phyloP scores from a whole-genome alignment of 1,140 invertebrate species.

The Coelopa frigida region DNA sequence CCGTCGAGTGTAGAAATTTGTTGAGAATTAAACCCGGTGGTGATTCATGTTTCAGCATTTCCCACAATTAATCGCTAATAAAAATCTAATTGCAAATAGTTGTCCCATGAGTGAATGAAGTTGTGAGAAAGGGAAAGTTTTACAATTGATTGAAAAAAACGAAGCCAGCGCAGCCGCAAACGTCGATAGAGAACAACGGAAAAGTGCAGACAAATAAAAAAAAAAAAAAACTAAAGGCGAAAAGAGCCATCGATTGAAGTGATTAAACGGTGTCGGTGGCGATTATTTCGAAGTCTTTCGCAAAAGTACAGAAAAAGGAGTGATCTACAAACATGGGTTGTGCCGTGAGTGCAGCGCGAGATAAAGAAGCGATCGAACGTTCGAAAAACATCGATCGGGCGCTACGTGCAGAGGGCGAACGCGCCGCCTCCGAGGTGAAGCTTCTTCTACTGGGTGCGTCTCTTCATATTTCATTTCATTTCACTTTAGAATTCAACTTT shows the following conservation, averaged over 20 bases:
- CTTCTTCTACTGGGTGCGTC: slow-evolving; percentile 72
- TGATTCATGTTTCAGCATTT: too few relatives aligned
- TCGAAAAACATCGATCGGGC: slow-evolving; percentile 87
- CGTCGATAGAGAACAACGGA: background rate
- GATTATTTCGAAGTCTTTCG: background rate
- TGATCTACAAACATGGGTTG: slow-evolving; percentile 66
- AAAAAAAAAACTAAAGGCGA: background rate
- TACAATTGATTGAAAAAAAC: background rate
- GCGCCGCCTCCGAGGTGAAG: slow-evolving; percentile 81
- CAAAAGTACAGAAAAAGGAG: too few relatives aligned
- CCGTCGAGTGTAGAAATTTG: too few relatives aligned
- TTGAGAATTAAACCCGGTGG: too few relatives aligned
- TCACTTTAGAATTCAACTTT: background rate
- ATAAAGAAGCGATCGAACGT: slow-evolving; percentile 73
- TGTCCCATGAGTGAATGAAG: too few relatives aligned
- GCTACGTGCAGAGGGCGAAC: slow-evolving; percentile 74
- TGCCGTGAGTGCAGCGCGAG: slow-evolving; percentile 68
- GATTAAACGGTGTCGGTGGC: background rate
- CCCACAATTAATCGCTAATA: too few relatives aligned
- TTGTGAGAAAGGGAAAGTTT: too few relatives aligned
- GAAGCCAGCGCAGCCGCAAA: slow-evolving; percentile 12
- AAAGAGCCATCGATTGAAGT: background rate
- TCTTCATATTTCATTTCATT: slow-evolving; percentile 6
- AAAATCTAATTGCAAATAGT: slow-evolving; percentile 1
- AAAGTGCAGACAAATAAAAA: background rate